Base-by-base conservation (phyloP, 2,113 vertebrate genomes). In the Phylloscopus trochiloides region DNA sequence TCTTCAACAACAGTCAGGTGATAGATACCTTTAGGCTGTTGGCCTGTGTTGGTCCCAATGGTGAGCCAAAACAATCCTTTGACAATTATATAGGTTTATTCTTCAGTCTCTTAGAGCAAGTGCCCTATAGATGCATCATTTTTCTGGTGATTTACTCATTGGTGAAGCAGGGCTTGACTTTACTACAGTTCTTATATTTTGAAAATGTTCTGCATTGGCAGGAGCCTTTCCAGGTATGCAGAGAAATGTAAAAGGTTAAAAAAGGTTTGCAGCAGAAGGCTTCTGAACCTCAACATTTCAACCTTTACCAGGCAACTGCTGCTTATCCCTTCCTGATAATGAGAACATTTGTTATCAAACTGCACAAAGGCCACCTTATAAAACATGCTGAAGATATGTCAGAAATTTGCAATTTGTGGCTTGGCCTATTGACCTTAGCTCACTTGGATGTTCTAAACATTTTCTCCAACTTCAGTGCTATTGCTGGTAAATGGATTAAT, bases 381-480 rank as follows among this genome's bases (percentile, higher is more conserved):
- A 89, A 90, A 83, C 38, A 47, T 54, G 42, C 50, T 66, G 42
- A 65, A 86, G 51, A 66, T 43, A 17, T 71, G 47, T 86, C 79
- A 94, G 78, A 96, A 96, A 78, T 90, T n/a, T 88, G 43, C 26
- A 65, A 20, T 79, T 89, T 90, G 26, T 76, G n/a, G 34, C 32
- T 90, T 88, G 70, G 17, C 21, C 17, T 82, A 10, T 20, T 68
- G 87, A 66, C 34, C 58, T 90, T 79, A 21, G 36, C 13, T 40
- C 66, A 57, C 38, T 63, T 59, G 21, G 15, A 54, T 50, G 10
- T 29, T 82, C 70, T 51, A 70, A 90, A 66, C 12, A 63, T 68
- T 89, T 95, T 91, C 29, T 14, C 48, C 24, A 63, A 58, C 42
- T 82, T 72, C 61, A 52, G 24, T 52, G 17, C 9, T 68, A 25